Conservation (phyloP, 2,797 vertebrate species). For the Tamandua tetradactyla region DNA sequence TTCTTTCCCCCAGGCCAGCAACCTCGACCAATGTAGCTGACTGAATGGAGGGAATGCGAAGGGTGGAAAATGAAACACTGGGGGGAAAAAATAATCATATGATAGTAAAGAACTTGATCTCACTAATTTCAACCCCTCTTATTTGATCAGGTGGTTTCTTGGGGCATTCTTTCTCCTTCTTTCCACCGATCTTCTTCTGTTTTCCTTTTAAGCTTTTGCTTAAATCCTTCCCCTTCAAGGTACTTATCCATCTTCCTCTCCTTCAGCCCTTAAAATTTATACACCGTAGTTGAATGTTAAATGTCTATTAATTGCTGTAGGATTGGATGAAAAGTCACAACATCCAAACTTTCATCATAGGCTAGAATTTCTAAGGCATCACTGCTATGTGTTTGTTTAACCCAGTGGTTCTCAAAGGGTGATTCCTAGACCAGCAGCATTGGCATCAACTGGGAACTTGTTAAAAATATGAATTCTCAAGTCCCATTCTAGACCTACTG, state of each 20-base stretch:
- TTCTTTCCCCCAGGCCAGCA: neutral
- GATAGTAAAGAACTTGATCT: neutral
- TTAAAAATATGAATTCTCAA: neutral
- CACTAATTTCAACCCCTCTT: neutral
- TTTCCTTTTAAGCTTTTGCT: neutral
- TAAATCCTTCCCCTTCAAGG: neutral
- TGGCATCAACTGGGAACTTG: neutral
- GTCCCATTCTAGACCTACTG: neutral
- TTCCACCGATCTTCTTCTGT: neutral
- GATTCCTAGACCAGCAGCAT: too few species aligned
- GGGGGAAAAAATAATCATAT: neutral
- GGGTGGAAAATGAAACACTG: neutral
- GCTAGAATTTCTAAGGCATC: neutral
- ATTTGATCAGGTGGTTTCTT: neutral
- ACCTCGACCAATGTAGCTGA: neutral
- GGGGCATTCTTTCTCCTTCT: neutral
- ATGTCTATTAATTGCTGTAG: neutral
- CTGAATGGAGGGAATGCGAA: neutral
- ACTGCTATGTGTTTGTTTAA: neutral
- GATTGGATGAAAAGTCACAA: neutral
- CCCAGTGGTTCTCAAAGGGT: neutral
- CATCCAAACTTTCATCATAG: neutral
- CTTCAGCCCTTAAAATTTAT: neutral
- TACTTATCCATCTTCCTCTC: neutral
- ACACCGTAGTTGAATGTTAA: neutral